Evolutionary conservation across 2,113 vertebrate genomes (phyloP).

Genomic region (Trogon surrucura): DNA sequence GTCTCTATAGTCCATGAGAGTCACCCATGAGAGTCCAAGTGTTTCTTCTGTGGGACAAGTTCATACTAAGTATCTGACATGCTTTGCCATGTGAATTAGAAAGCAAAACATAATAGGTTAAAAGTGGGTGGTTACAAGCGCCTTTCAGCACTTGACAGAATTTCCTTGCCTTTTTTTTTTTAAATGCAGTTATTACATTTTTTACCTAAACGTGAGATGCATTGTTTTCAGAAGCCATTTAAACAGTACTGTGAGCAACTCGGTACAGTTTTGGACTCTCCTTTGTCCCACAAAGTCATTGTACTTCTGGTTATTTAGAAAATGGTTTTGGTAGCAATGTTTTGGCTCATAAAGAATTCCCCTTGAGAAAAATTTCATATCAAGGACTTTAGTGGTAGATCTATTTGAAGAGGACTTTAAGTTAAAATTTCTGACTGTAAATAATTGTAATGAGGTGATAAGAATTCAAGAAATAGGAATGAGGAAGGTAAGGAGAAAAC

Average conservation of each 20-base stretch:
- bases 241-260: background rate
- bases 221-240: background rate
- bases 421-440: background rate
- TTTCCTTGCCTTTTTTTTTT: background rate
- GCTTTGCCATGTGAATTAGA: background rate
- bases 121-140: background rate
- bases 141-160: background rate
- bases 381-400: background rate
- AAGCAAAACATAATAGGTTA: background rate
- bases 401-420: background rate
- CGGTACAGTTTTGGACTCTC: background rate
- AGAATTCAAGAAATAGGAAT: background rate
- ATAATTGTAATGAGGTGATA: background rate
- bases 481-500: background rate
- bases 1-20: no score
- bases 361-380: background rate
- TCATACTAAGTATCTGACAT: background rate
- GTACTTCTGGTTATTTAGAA: background rate
- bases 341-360: background rate
- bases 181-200: background rate
- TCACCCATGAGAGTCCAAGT: background rate
- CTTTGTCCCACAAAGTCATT: background rate
- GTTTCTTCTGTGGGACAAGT: background rate
- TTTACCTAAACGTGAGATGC: background rate
- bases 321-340: background rate